Evolutionary conservation across 2,113 vertebrate species (phyloP), one percentile per base, ranked within the genome.

Genomic region (Cisticola juncidis): DNA sequence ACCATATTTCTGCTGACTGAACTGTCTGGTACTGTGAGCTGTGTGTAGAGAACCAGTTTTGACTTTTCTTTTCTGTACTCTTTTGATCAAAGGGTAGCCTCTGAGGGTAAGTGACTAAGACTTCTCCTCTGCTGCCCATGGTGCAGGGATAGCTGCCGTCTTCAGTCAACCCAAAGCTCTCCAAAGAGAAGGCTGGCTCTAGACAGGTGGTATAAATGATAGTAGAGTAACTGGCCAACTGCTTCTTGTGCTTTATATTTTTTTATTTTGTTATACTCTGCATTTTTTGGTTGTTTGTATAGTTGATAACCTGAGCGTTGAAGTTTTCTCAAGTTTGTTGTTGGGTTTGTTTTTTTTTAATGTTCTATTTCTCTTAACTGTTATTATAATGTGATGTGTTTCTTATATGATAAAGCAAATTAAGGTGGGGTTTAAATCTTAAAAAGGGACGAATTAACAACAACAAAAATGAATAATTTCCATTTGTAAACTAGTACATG

Each of bases 101-200:
- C 98, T 98, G 98, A 98, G 98, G 98, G 98, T 98, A 98, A 98
- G 98, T 98, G 98, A 98, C 98, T 98, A 98, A 98, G 98, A 98
- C 98, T 98, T 98, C 98, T 98, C 98, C 98, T 98, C 98, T 98
- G 97, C 98, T 98, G 98, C 98, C 98, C 98, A 98, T 98, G 98
- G 98, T 98, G 98, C 98, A 98, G 98, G 98, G 98, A 98, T 98
- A 98, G 98, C 98, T 98, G 98, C 98, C 98, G 97, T 98, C 98
- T 98, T 98, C 98, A 98, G 98, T 98, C 98, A 98, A 97, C 97
- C 98, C 98, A 97, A 98, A 98, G 98, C 98, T 98, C 97, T 98
- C 94, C 98, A 89, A 95, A 97, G 98, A 98, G 98, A 98, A 98
- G 98, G 98, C 98, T 97, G 98, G 94, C 98, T 97, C 98, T 98